Evolutionary conservation across 1,140 invertebrate species (phyloP).

Genomic region (Leptinotarsa texana): DNA sequence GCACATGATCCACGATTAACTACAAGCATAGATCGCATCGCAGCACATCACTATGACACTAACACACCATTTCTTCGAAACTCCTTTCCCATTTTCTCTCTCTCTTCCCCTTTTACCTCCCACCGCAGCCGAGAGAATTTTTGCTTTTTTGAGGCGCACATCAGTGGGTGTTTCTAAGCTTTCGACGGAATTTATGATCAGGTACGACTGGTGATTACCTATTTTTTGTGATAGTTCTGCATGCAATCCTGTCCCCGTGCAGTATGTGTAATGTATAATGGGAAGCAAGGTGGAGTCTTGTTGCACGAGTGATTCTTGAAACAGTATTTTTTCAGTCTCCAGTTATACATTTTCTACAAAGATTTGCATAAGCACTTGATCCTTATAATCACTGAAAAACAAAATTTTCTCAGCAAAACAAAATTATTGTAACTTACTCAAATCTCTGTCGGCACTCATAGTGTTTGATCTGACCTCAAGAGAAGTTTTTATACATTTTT

Average conservation of each 20-base stretch:
- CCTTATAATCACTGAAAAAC: too few relatives aligned
- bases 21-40: constrained; percentile 33
- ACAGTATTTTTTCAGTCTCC: too few relatives aligned
- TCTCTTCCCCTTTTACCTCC: constrained; percentile 9
- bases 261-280: constrained; percentile 28
- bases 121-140: neutral
- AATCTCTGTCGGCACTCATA: too few relatives aligned
- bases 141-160: constrained; percentile 17
- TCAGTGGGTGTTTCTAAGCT: constrained; percentile 40
- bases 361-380: too few relatives aligned
- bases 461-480: too few relatives aligned
- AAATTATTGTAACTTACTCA: too few relatives aligned
- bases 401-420: too few relatives aligned
- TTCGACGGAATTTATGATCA: constrained; percentile 39
- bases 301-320: too few relatives aligned
- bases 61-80: constrained; percentile 23
- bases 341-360: too few relatives aligned
- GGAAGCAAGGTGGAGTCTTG: too few relatives aligned
- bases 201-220: constrained; percentile 37
- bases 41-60: constrained; percentile 43
- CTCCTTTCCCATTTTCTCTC: constrained; percentile 16
- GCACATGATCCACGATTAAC: constrained; percentile 42
- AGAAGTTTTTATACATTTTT: too few relatives aligned
- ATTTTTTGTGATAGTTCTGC: constrained; percentile 19
- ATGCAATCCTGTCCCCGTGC: neutral